Percentiles rank a stretch among this genome's conserved stretches.
Conservation (phyloP, 2,113 vertebrate species). For the Hydropotes inermis region DNA sequence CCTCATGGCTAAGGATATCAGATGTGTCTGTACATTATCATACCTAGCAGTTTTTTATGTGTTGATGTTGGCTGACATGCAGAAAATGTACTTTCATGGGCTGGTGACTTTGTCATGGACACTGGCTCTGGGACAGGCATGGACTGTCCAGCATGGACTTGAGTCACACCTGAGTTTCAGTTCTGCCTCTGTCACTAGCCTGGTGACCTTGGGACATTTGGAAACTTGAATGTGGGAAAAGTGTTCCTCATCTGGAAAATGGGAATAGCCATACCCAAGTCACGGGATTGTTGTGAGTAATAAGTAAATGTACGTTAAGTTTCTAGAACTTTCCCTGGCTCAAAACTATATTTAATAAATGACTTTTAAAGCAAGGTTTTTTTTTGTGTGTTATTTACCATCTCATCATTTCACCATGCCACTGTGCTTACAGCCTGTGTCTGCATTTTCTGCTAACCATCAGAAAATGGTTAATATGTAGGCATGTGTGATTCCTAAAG, state of each 20-base stretch:
- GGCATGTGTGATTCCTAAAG: not conserved
- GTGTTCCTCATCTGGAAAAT: not conserved
- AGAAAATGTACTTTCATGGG: not conserved
- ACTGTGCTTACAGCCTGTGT: not conserved
- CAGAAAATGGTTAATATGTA: not conserved
- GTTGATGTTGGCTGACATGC: not conserved
- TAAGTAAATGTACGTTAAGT: not conserved
- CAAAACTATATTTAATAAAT: slow-evolving; percentile 38
- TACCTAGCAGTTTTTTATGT: not conserved
- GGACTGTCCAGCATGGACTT: not conserved
- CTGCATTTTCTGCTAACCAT: not conserved
- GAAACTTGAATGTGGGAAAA: not conserved
- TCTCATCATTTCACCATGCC: not conserved
- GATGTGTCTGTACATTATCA: not conserved
- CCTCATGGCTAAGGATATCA: not conserved
- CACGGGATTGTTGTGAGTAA: not conserved
- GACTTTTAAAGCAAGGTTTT: not conserved
- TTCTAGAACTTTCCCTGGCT: slow-evolving; percentile 32
- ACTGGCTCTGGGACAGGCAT: not conserved
- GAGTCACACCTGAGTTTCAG: not conserved
- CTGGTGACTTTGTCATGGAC: not conserved
- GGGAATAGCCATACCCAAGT: not conserved
- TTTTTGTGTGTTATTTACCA: not conserved
- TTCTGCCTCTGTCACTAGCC: not conserved
- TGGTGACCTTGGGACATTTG: not conserved